A percentile compares a stretch with the other conserved stretches of the same genome.
These are phyloP conservation scores for Pseudomyrmex pallidus DNA, from an alignment of 1,140 invertebrate species.

Conservation along the genomic window DNA sequence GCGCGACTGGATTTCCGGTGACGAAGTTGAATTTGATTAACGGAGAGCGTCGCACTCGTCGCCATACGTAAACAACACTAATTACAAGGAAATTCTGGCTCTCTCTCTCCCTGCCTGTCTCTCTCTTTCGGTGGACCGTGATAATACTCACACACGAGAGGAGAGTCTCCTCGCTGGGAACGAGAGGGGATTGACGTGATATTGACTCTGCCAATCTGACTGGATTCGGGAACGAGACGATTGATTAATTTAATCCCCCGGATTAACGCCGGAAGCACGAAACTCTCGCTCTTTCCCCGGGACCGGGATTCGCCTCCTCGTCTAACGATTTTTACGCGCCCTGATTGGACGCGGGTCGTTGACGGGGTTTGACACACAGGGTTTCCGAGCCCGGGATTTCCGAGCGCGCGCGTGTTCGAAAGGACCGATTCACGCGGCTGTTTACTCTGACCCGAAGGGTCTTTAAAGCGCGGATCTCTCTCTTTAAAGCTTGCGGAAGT, in stretches of 20 bases:
- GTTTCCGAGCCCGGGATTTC: not conserved
- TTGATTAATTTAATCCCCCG: conserved; percentile 55
- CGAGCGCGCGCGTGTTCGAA: not conserved
- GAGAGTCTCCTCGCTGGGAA: conserved; percentile 9
- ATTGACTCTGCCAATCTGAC: conserved; percentile 16
- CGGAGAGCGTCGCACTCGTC: conserved; percentile 46
- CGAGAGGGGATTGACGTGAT: not conserved
- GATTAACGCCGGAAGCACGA: conserved; percentile 44
- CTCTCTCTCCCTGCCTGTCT: not conserved
- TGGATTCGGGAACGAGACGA: conserved; percentile 37
- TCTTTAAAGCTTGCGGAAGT: not conserved
- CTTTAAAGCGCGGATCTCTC: conserved; percentile 9
- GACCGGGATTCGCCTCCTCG: conserved; percentile 27
- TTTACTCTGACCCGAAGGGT: conserved; percentile 30
- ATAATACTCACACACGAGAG: conserved; percentile 15
- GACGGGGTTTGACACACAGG: conserved; percentile 25
- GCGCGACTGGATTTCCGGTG: conserved; percentile 29
- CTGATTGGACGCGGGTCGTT: conserved; percentile 35
- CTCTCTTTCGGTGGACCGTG: not conserved
- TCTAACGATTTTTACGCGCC: conserved; percentile 46
- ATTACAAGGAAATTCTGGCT: conserved; percentile 70
- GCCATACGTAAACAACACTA: conserved; percentile 73
- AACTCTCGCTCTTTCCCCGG: conserved; percentile 18
- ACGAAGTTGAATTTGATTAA: conserved; percentile 74
- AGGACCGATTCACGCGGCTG: conserved; percentile 28